Evolutionary conservation across 1,140 invertebrate species (phyloP).

Genomic region (Cherax quadricarinatus): DNA sequence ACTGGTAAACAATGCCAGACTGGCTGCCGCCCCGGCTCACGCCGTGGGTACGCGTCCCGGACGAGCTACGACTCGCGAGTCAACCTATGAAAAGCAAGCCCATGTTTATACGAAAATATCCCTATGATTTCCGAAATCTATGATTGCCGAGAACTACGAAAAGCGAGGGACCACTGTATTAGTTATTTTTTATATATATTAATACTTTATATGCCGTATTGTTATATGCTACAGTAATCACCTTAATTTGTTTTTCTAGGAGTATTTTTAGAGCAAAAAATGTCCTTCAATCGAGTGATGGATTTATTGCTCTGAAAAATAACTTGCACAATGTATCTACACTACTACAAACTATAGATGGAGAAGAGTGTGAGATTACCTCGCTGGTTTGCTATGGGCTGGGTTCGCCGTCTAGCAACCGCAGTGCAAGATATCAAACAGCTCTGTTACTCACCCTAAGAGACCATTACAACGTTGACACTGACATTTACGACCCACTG

Average conservation of each 20-base stretch:
- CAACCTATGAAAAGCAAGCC: too few relatives aligned
- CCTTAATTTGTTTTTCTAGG: conserved; percentile 25
- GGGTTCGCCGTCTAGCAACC: conserved; percentile 54
- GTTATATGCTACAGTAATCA: too few relatives aligned
- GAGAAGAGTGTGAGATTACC: neutral
- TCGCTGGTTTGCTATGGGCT: conserved; percentile 73
- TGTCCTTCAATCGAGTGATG: neutral
- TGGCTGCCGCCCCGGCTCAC: too few relatives aligned
- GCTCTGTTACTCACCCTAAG: conserved; percentile 65
- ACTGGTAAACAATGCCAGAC: too few relatives aligned
- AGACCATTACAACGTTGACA: conserved; percentile 27
- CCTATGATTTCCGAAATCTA: too few relatives aligned
- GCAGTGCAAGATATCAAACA: conserved; percentile 65
- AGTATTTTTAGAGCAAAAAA: conserved; percentile 37
- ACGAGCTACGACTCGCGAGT: too few relatives aligned
- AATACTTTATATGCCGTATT: too few relatives aligned
- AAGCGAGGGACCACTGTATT: too few relatives aligned
- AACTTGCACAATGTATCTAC: neutral
- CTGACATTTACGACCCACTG: conserved; percentile 70
- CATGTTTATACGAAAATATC: too few relatives aligned
- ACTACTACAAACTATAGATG: neutral
- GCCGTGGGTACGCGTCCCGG: too few relatives aligned
- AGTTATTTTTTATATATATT: too few relatives aligned
- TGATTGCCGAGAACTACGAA: too few relatives aligned
- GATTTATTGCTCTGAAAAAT: conserved; percentile 29